Conservation (phyloP, 2,888 invertebrate genomes). For the Lasioglossum villosulum region DNA sequence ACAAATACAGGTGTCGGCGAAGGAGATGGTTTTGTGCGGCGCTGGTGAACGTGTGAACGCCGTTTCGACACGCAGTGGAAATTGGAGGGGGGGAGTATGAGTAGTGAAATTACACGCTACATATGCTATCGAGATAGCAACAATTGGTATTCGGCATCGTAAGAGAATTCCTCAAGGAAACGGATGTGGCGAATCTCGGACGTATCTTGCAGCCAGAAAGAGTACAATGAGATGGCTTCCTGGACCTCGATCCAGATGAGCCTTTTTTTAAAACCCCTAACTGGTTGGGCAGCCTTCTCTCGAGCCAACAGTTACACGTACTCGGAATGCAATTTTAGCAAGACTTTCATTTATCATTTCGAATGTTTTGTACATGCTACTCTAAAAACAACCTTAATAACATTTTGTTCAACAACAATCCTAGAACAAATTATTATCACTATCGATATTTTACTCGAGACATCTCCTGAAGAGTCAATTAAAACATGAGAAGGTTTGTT, state of each 20-base stretch:
- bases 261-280: not conserved
- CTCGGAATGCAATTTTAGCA: not conserved
- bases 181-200: conserved; percentile 16
- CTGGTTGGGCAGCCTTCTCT: conserved; percentile 2
- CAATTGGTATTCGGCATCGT: not conserved
- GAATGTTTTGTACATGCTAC: not conserved
- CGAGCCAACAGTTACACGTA: not conserved
- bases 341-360: not conserved
- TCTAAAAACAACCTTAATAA: not conserved
- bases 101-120: not conserved
- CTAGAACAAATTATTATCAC: too few relatives aligned
- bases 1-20: conserved; percentile 37
- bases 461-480: not conserved
- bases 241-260: not conserved
- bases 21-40: not conserved
- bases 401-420: not conserved
- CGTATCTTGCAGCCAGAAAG: not conserved
- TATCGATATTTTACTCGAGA: too few relatives aligned
- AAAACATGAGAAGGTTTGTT: not conserved
- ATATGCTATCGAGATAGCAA: not conserved
- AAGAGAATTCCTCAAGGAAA: not conserved
- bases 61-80: conserved; percentile 18
- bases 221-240: not conserved
- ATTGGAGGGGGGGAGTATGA: conserved; percentile 19
- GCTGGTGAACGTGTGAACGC: conserved; percentile 25